Evolutionary conservation across 2,113 vertebrate species (phyloP), one percentile per base, ranked within the genome.

Genomic region (Ivindomyrus marchei): DNA sequence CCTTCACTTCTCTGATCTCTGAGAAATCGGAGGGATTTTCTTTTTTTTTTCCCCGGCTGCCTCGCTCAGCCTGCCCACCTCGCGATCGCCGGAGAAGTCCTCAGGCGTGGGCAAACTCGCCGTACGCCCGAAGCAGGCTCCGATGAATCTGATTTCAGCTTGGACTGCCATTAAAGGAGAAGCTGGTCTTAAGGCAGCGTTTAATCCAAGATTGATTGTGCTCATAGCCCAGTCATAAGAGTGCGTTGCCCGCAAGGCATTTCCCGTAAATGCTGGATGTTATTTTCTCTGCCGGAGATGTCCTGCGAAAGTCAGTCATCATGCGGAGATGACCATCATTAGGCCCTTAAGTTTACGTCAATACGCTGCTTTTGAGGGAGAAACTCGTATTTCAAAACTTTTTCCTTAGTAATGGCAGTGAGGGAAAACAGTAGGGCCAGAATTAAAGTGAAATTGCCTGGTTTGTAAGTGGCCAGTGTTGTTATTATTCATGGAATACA

Each of bases 401-500:
- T 89, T 89, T 19, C 80, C 52, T 27, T 27, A 85, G 80, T 46
- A 47, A 31, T 27, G 80, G 21, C 89, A 89, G n/a, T 58, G 80
- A 85, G 52, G 56, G 52, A 62, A 89, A 85, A 85, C 52, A 89
- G 47, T 19, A 89, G 77, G 45, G 21, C 39, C 36, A 85, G 89
- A 89, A 89, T 85, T 58, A 42, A 46, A n/a, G 50, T 52, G 53
- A 77, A 89, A 89, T 89, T 77, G 62, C 90, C 91, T 93, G 84
- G 2, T 62, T 89, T 27, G 88, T 90, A 90, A 90, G 93, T 83
- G 92, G 90, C 88, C 91, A 90, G 91, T 92, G 91, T 93, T 96
- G 94, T 95, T 94, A 90, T 94, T 89, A 85, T 91, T 89, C 86
- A 84, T 62, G 80, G 45, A 39, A 52, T 46, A 80, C 62, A 83